Conservation (phyloP, 2,113 vertebrate genomes). For the Falcunculus frontatus region DNA sequence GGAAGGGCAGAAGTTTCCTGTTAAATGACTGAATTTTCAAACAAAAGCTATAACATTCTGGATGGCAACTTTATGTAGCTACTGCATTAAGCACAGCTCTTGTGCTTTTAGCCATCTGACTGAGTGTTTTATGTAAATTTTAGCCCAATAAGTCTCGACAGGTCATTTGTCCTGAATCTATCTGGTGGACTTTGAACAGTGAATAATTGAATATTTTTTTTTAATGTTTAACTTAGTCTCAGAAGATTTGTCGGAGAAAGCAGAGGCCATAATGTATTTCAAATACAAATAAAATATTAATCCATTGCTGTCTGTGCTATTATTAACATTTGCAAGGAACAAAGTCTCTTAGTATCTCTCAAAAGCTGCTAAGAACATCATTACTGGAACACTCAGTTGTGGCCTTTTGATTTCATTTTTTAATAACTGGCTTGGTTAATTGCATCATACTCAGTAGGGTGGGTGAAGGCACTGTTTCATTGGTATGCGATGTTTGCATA, state of each 20-base stretch:
- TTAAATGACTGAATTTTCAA: not conserved
- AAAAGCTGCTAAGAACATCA: not conserved
- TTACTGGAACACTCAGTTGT: not conserved
- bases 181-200: not conserved
- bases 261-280: not conserved
- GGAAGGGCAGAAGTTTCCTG: not conserved
- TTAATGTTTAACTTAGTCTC: not conserved
- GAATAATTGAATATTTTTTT: not conserved
- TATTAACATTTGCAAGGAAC: not conserved
- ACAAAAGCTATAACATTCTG: not conserved
- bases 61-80: not conserved
- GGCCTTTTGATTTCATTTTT: not conserved
- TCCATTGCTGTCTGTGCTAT: not conserved
- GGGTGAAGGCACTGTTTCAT: not conserved
- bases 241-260: not conserved
- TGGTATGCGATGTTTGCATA: not conserved
- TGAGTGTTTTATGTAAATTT: not conserved
- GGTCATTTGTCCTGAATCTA: not conserved
- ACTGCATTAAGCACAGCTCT: not conserved
- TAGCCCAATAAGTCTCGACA: not conserved
- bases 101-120: not conserved
- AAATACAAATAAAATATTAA: not conserved
- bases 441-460: not conserved
- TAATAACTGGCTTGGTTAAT: not conserved
- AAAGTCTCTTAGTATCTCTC: not conserved